phyloP scores from a whole-genome alignment of 2,797 vertebrate genomes.

The Phoeniculus purpureus region DNA sequence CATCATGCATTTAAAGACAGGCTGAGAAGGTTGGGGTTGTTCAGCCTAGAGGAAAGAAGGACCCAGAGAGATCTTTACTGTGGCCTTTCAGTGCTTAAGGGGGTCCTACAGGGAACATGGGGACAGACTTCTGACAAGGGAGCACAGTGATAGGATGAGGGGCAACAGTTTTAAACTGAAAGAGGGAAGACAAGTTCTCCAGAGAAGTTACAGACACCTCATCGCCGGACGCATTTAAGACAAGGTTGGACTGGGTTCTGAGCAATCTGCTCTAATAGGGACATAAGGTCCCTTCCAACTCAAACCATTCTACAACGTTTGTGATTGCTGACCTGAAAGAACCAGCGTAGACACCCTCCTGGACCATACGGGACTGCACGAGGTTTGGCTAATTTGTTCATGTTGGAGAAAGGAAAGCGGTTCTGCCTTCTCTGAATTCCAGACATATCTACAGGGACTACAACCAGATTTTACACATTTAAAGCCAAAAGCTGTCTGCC shows the following conservation, averaged over 20 bases:
- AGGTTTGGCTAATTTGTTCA: not conserved
- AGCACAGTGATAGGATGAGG: not conserved
- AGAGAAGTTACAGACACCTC: not conserved
- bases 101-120: not conserved
- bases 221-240: not conserved
- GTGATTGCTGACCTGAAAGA: not conserved
- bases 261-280: not conserved
- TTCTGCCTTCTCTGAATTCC: not conserved
- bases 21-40: not conserved
- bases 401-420: not conserved
- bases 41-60: not conserved
- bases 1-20: not conserved
- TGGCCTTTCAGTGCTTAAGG: not conserved
- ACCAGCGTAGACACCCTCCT: not conserved
- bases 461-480: not conserved
- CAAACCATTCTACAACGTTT: not conserved
- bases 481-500: not conserved
- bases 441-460: not conserved
- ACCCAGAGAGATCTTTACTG: not conserved
- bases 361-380: not conserved
- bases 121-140: not conserved
- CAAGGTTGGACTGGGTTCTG: not conserved
- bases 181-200: not conserved
- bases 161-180: not conserved
- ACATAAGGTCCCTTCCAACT: not conserved